These are phyloP conservation scores for Ginglymostoma cirratum DNA, from an alignment of 2,113 vertebrate species.

Conservation along the genomic window DNA sequence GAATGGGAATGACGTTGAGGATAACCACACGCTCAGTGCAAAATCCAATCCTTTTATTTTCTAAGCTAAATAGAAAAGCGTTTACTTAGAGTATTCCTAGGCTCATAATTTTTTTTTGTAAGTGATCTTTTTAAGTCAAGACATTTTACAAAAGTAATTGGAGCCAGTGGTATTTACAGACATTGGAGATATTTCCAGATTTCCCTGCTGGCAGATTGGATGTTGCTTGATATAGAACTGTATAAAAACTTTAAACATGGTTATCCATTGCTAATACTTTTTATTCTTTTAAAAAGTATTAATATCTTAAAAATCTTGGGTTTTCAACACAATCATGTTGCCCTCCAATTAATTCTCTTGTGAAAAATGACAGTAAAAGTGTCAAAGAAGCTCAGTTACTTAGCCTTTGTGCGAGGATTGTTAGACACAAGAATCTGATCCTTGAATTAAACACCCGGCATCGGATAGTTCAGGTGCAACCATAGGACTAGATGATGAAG, in stretches of 20 bases:
- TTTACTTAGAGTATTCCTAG: not conserved
- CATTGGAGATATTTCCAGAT: not conserved
- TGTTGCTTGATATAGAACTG: not conserved
- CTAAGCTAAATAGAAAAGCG: not conserved
- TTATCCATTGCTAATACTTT: not conserved
- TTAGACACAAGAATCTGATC: not conserved
- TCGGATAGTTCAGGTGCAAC: not conserved
- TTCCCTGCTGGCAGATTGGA: not conserved
- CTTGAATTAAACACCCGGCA: not conserved
- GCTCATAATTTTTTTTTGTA: not conserved
- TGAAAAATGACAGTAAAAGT: not conserved
- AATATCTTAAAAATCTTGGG: not conserved
- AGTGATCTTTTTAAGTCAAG: not conserved
- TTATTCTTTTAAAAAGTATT: not conserved
- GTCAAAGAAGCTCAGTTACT: not conserved
- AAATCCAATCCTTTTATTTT: not conserved
- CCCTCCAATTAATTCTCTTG: not conserved
- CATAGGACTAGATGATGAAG: not conserved
- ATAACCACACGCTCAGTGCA: not conserved
- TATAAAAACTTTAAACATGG: not conserved
- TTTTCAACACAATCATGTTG: not conserved
- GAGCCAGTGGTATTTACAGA: not conserved
- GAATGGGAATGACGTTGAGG: not conserved
- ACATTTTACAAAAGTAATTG: not conserved
- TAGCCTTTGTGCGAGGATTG: not conserved